Conservation (phyloP, 2,888 invertebrate genomes). For the Agriotes lineatus region DNA sequence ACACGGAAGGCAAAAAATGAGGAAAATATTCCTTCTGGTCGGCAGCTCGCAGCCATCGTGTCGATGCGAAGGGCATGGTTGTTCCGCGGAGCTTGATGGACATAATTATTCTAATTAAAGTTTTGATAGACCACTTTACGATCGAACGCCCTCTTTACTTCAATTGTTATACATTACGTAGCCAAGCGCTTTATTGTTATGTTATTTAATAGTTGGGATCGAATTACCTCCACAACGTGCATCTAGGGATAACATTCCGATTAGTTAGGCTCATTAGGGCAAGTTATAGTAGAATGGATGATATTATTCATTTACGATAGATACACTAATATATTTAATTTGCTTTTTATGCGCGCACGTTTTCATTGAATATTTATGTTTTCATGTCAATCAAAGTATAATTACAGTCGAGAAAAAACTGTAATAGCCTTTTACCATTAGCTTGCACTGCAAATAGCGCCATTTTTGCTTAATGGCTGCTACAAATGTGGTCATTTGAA, state of each 20-base stretch:
- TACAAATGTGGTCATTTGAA: too few relatives aligned
- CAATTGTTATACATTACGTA: constrained; percentile 19
- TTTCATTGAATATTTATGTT: too few relatives aligned
- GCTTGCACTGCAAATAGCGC: too few relatives aligned
- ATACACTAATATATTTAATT: neutral
- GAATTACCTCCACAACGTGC: constrained; percentile 15
- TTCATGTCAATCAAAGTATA: too few relatives aligned
- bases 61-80: constrained; percentile 3
- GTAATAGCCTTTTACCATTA: too few relatives aligned
- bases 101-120: constrained; percentile 21
- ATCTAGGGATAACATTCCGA: constrained; percentile 14
- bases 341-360: too few relatives aligned
- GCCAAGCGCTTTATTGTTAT: constrained; percentile 9
- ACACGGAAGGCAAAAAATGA: too few relatives aligned
- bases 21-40: too few relatives aligned
- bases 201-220: constrained; percentile 1
- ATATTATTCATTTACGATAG: neutral
- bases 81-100: neutral
- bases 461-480: too few relatives aligned
- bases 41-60: neutral
- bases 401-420: too few relatives aligned
- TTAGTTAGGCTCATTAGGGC: constrained; percentile 10
- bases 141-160: constrained; percentile 9
- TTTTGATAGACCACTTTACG: constrained; percentile 16
- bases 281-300: constrained; percentile 7